Evolutionary conservation across 1,140 invertebrate genomes (phyloP), one percentile per base, ranked within the genome.

Genomic region (Drosophila arizonae): DNA sequence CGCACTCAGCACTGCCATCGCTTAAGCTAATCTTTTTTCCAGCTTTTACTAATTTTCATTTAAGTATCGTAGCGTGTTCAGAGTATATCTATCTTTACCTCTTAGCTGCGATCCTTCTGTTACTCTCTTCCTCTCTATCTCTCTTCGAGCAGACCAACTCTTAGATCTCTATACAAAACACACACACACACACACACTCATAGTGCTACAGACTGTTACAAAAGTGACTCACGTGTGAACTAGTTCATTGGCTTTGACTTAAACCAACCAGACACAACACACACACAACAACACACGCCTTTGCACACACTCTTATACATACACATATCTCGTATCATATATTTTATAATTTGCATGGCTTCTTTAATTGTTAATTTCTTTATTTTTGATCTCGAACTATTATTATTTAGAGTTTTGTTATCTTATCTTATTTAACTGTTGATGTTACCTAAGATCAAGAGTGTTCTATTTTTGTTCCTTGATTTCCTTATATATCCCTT

Each of bases 301-400:
- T 21, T 6, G n/a, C 21, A 50, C 26, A 67, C 39, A 67, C 58
- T 33, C 13, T 9, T 13, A 58, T 26, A 58, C 24, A 36, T 11
- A 60, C 11, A 67, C 43, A 66, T 10, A 63, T 36, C 48, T 60
- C 24, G 11, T 63, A 11, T 77, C 81, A 86, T 78, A 57, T 55
- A 30, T 63, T 56, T 41, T 69, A 69, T 76, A 76, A 62, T 88
- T 82, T 68, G 82, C 82, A 87, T 87, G 82, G 82, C 82, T 87
- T 87, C 26, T 87, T 82, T 82, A 72, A 77, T 82, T 64, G 76
- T 82, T 77, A 79, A 30, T 39, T 28, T 41, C 71, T 72, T 79
- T 62, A 76, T 68, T 63, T 71, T 39, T 39, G 9, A 55, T 11
- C 15, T 50, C 4, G 30, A 58, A 57, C 51, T 60, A 58, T 61